Evolutionary conservation across 2,888 invertebrate genomes (phyloP).

Genomic region (Drosophila paranaensis): DNA sequence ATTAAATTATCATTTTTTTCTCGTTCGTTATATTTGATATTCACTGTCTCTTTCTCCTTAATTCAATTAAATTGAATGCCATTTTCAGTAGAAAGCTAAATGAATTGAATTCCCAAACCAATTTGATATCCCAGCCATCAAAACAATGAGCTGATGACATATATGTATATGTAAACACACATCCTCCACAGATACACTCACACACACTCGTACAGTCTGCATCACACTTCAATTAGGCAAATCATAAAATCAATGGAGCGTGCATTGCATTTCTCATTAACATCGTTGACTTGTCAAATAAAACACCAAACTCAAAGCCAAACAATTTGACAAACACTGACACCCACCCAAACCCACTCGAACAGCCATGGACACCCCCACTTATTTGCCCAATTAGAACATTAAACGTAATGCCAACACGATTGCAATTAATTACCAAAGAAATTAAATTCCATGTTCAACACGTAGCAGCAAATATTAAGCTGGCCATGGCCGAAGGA

Average conservation of each 20-base stretch:
- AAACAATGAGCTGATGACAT: slow-evolving; percentile 35
- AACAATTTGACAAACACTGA: slow-evolving; percentile 39
- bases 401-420: slow-evolving; percentile 80
- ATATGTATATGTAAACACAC: background rate
- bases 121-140: slow-evolving; percentile 20
- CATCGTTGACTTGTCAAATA: slow-evolving; percentile 60
- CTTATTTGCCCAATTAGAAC: slow-evolving; percentile 67
- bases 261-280: slow-evolving; percentile 50
- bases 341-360: slow-evolving; percentile 5
- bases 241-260: slow-evolving; percentile 66
- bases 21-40: too few species aligned
- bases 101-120: slow-evolving; percentile 17
- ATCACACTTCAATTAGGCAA: slow-evolving; percentile 44
- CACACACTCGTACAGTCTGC: background rate
- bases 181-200: background rate
- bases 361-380: slow-evolving; percentile 6
- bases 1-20: background rate
- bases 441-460: slow-evolving; percentile 80
- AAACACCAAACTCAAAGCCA: slow-evolving; percentile 43
- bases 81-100: slow-evolving; percentile 15
- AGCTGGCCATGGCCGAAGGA: slow-evolving; percentile 39
- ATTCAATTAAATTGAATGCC: slow-evolving; percentile 18
- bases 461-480: slow-evolving; percentile 75
- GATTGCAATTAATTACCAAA: slow-evolving; percentile 80
- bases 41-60: too few species aligned